Evolutionary conservation across 2,797 vertebrate species (phyloP).

Genomic region (Channallabes apus): DNA sequence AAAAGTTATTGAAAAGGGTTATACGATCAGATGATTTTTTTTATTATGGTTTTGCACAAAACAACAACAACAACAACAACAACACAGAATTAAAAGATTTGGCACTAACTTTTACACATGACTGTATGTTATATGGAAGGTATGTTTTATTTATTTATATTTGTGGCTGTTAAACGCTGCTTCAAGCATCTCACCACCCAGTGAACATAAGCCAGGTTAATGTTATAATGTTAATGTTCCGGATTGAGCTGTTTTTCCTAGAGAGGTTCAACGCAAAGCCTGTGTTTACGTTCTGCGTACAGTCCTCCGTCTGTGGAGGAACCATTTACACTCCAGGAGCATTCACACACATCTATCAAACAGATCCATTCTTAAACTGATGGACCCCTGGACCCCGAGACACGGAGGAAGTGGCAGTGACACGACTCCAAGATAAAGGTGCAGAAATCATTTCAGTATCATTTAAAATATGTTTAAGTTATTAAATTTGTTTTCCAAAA

Average conservation of each 20-base stretch:
- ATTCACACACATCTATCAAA: not conserved
- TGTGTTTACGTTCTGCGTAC: conserved; percentile 74
- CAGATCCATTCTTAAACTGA: conserved; percentile 42
- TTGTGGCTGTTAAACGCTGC: conserved; percentile 30
- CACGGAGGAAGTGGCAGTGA: conserved; percentile 13
- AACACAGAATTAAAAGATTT: too few species aligned
- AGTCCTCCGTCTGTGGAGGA: conserved; percentile 70
- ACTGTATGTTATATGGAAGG: not conserved
- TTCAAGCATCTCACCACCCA: conserved; percentile 21
- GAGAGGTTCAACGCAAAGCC: conserved; percentile 32
- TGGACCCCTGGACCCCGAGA: conserved; percentile 50
- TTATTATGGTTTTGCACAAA: too few species aligned
- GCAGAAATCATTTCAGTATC: not conserved
- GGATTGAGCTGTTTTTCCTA: conserved; percentile 25
- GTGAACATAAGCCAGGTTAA: conserved; percentile 44
- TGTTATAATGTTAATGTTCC: conserved; percentile 13
- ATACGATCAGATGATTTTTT: too few species aligned
- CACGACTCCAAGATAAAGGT: not conserved
- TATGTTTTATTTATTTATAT: conserved; percentile 12
- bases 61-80: too few species aligned
- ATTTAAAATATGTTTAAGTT: too few species aligned
- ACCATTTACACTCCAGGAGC: conserved; percentile 63
- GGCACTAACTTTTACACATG: too few species aligned
- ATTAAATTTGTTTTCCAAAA: too few species aligned
- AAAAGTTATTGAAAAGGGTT: too few species aligned